These are phyloP conservation scores for Tipula unca DNA, from an alignment of 2,888 invertebrate genomes.

Conservation along the genomic window DNA sequence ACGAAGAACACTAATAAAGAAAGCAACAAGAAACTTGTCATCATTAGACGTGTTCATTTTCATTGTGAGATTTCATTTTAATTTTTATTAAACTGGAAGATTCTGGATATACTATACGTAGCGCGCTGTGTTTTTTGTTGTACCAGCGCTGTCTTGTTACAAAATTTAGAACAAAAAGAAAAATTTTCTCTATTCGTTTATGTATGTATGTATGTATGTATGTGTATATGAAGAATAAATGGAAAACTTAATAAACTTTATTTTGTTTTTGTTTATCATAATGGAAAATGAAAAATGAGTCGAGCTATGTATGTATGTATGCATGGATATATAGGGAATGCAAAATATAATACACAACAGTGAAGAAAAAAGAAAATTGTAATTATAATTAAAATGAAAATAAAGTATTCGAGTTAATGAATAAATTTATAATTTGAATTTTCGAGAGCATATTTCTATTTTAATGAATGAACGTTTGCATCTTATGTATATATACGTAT, in stretches of 20 bases:
- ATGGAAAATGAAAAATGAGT: not conserved
- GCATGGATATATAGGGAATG: not conserved
- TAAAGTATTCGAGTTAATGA: not conserved
- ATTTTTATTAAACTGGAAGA: not conserved
- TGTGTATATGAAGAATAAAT: not conserved
- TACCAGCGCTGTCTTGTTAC: not conserved
- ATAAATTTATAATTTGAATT: not conserved
- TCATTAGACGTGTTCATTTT: constrained; percentile 15
- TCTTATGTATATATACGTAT: too few relatives aligned
- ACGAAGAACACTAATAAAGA: not conserved
- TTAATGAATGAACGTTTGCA: not conserved
- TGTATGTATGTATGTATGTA: too few relatives aligned
- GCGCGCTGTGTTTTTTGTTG: not conserved
- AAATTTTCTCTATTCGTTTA: not conserved
- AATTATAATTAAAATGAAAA: constrained; percentile 14
- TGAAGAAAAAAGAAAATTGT: not conserved
- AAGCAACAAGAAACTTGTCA: constrained; percentile 19
- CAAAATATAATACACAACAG: not conserved
- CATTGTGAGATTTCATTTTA: not conserved
- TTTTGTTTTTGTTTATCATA: not conserved
- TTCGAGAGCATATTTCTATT: not conserved
- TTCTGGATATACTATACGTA: too few relatives aligned
- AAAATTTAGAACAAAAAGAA: not conserved
- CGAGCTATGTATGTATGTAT: not conserved
- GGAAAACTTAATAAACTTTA: not conserved